These are phyloP conservation scores for Achatina immaculata DNA, from an alignment of 1,140 invertebrate genomes.

Conservation along the genomic window DNA sequence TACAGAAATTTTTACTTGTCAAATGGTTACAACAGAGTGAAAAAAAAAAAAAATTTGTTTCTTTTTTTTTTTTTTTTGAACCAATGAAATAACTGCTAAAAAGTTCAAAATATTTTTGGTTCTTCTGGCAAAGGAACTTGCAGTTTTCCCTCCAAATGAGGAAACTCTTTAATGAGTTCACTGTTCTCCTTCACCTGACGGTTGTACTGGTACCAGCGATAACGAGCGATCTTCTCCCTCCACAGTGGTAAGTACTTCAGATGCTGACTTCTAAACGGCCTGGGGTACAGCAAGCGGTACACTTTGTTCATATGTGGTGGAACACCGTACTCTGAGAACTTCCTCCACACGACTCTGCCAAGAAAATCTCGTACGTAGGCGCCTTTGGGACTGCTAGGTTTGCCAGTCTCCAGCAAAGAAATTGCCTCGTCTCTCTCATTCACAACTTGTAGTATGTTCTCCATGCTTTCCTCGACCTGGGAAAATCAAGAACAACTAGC, in stretches of 20 bases:
- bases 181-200: conserved; percentile 29
- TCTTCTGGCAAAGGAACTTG: conserved; percentile 3
- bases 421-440: conserved; percentile 93
- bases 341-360: conserved; percentile 46
- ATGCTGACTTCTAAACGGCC: conserved; percentile 28
- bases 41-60: too few species aligned
- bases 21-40: too few species aligned
- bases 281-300: conserved; percentile 41
- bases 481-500: not conserved
- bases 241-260: conserved; percentile 51
- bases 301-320: conserved; percentile 52
- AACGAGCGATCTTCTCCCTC: conserved; percentile 42
- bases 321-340: conserved; percentile 49
- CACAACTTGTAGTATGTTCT: conserved; percentile 91
- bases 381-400: conserved; percentile 43
- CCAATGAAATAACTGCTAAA: not conserved
- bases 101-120: conserved; percentile 17
- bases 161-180: conserved; percentile 49
- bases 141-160: conserved; percentile 47
- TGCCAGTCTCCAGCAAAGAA: conserved; percentile 89
- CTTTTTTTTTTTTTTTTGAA: too few species aligned
- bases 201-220: conserved; percentile 21
- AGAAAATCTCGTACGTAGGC: conserved; percentile 49
- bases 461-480: conserved; percentile 91
- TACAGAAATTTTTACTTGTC: too few species aligned